phyloP scores from a whole-genome alignment of 53 echinoderm and acorn worm genomes.

The Apostichopus leukothele region DNA sequence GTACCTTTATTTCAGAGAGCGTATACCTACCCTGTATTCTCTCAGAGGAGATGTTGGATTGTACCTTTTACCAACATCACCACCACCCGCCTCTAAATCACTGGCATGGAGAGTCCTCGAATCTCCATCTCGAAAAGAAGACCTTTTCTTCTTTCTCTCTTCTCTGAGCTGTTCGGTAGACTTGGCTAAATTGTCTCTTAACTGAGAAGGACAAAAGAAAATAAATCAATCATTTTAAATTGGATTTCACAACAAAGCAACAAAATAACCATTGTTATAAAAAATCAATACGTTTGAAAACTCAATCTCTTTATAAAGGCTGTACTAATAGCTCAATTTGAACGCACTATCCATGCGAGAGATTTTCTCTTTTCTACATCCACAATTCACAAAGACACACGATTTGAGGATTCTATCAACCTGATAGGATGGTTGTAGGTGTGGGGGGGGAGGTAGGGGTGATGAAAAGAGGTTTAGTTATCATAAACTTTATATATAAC shows the following conservation, averaged over 20 bases:
- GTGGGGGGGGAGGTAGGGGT: too few relatives aligned
- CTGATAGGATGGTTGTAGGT: too few relatives aligned
- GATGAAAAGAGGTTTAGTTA: too few relatives aligned
- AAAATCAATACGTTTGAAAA: neutral
- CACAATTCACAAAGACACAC: too few relatives aligned
- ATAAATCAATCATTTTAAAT: neutral
- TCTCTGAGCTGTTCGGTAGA: slow-evolving; percentile 65
- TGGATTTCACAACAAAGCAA: neutral
- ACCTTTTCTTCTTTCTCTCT: slow-evolving; percentile 46
- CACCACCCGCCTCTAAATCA: slow-evolving; percentile 57
- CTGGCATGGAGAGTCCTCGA: slow-evolving; percentile 63
- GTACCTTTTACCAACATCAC: slow-evolving; percentile 48
- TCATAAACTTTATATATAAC: too few relatives aligned
- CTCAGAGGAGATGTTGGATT: slow-evolving; percentile 68
- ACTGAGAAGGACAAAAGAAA: slow-evolving; percentile 38
- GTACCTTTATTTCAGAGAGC: too few relatives aligned
- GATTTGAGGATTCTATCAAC: too few relatives aligned
- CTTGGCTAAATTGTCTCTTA: slow-evolving; percentile 63
- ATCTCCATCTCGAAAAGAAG: slow-evolving; percentile 11
- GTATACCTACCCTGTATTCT: slow-evolving; percentile 61
- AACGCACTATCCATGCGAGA: too few relatives aligned
- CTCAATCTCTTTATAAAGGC: neutral
- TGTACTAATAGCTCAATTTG: too few relatives aligned
- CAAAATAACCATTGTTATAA: neutral
- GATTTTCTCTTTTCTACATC: too few relatives aligned